phyloP scores from a whole-genome alignment of 2,888 invertebrate species.

The Eledona agricola region DNA sequence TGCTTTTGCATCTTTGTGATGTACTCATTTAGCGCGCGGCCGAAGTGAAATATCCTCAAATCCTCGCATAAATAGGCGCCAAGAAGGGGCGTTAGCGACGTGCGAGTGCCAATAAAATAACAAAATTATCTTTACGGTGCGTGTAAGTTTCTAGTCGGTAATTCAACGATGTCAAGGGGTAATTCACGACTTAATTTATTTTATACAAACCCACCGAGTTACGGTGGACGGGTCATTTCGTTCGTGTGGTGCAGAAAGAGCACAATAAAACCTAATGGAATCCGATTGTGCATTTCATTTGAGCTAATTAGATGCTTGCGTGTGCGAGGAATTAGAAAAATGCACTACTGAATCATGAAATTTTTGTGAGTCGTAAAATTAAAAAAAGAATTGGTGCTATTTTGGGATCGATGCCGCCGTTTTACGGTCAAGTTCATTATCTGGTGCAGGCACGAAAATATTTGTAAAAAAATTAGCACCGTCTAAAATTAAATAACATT shows the following conservation, averaged over 20 bases:
- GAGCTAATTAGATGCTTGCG: too few relatives aligned
- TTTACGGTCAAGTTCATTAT: slow-evolving; percentile 2
- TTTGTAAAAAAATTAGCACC: slow-evolving; percentile 19
- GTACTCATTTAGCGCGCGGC: too few relatives aligned
- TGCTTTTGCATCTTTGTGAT: too few relatives aligned
- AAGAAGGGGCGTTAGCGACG: slow-evolving; percentile 40
- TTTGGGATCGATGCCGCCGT: not conserved
- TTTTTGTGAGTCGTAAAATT: too few relatives aligned
- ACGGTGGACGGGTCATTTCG: too few relatives aligned
- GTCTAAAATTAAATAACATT: slow-evolving; percentile 13
- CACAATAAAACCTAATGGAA: slow-evolving; percentile 2
- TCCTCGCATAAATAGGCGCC: slow-evolving; percentile 25
- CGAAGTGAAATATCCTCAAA: slow-evolving; percentile 10
- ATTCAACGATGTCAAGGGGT: slow-evolving; percentile 41
- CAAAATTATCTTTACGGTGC: slow-evolving; percentile 44
- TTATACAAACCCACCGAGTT: slow-evolving; percentile 35
- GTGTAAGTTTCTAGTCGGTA: slow-evolving; percentile 43
- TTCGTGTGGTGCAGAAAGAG: too few relatives aligned
- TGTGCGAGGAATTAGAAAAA: too few relatives aligned
- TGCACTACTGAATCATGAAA: too few relatives aligned
- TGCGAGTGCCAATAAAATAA: slow-evolving; percentile 45
- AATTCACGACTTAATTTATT: slow-evolving; percentile 31
- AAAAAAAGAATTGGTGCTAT: too few relatives aligned
- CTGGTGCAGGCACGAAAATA: slow-evolving; percentile 1
- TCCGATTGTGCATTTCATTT: too few relatives aligned